Base-by-base conservation (phyloP, 1,140 invertebrate species). In the Pachypeltis micranthus region DNA sequence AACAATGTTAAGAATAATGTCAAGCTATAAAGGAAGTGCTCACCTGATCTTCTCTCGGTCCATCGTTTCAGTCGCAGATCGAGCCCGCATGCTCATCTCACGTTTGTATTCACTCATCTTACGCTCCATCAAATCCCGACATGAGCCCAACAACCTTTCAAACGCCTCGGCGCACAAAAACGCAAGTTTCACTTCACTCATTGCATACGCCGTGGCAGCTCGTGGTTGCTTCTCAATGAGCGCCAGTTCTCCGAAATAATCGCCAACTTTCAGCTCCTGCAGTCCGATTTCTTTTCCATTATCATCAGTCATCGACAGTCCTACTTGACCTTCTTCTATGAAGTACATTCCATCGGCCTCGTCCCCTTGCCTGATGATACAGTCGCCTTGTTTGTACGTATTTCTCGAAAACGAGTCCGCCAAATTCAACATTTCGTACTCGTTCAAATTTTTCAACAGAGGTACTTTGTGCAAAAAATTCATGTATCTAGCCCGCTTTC, bases 121-220 rank as follows among this genome's bases (percentile, higher is more conserved):
- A 68, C 93, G 83, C 78, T 96, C 96, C 93, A 98, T 96, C 54
- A 98, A 86, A 70, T 96, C 88, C 91, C 97, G 96, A 78, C 95
- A 98, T 25, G 94, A 93, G 14, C 95, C 95, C 64, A 98, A 80
- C 60, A 98, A 80, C 57, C 95, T 86, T 77, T 98, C 95, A 76
- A 98, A 98, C 61, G 94, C 94, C 72, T 93, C 88, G 67, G 97
- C 93, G 77, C 97, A 93, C 74, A 98, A 81, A 79, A 96, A 93
- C 78, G 91, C 91, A 67, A 90, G 77, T 79, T 90, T 91, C 62
- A 91, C 84, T 68, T 83, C 79, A 63, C 86, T 87, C 54, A 85
- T 83, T 66, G 89, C 87, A 76, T 90, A 93, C 55, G 88, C 91
- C 55, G 92, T 93, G 65, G 94, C 94, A 65, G 93, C 93, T 71